Conservation (phyloP, 2,888 invertebrate species). For the Phyllotreta striolata region DNA sequence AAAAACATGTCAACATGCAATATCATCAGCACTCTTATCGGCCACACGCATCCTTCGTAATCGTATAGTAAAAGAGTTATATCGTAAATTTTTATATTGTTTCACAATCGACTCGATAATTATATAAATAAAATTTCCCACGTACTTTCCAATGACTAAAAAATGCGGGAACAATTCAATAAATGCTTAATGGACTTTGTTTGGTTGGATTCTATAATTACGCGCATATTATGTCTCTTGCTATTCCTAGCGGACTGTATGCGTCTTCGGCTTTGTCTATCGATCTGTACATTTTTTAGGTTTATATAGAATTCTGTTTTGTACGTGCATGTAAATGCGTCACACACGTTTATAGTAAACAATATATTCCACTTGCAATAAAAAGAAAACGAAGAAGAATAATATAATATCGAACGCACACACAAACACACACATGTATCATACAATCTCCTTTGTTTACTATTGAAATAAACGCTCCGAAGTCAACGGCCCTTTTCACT, state of each 20-base stretch:
- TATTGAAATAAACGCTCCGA: slow-evolving; percentile 28
- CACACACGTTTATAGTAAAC: slow-evolving; percentile 11
- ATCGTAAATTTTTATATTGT: background rate
- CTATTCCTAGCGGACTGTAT: too few relatives aligned
- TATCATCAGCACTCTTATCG: background rate
- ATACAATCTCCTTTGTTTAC: slow-evolving; percentile 35
- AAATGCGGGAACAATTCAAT: too few relatives aligned
- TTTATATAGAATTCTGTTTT: slow-evolving; percentile 2
- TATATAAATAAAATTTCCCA: too few relatives aligned
- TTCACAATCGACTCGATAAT: too few relatives aligned
- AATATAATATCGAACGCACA: background rate
- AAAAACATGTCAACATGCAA: slow-evolving; percentile 5
- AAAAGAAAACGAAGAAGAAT: background rate
- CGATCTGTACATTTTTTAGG: slow-evolving; percentile 1
- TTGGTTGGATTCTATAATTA: background rate
- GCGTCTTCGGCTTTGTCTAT: too few relatives aligned
- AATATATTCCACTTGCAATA: slow-evolving; percentile 4
- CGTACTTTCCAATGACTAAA: too few relatives aligned
- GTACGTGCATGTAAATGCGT: slow-evolving; percentile 3
- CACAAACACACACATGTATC: slow-evolving; percentile 26
- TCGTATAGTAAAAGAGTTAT: slow-evolving; percentile 14
- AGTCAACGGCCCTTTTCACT: slow-evolving; percentile 37
- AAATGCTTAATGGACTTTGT: too few relatives aligned
- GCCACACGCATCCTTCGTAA: slow-evolving; percentile 12
- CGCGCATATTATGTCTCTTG: background rate